Percentiles rank a stretch among this genome's conserved stretches.
Conservation (phyloP, 2,888 invertebrate species). For the Euproctis similis region DNA sequence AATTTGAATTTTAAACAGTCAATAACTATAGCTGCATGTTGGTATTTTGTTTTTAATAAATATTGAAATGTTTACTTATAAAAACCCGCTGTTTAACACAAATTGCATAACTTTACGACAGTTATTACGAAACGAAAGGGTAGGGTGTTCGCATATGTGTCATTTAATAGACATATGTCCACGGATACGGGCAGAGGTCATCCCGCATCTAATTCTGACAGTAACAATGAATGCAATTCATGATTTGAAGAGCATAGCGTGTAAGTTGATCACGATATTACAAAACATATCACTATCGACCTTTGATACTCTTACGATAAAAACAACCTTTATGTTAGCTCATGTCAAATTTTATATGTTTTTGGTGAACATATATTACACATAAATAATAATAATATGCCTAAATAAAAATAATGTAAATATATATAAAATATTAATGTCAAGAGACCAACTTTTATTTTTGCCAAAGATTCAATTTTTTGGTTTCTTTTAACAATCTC, state of each 20-base stretch:
- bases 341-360: constrained; percentile 1
- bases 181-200: constrained; percentile 41
- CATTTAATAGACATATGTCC: constrained; percentile 11
- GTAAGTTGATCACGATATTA: constrained; percentile 47
- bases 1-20: constrained; percentile 2
- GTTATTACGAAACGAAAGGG: neutral
- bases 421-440: too few relatives aligned
- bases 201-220: constrained; percentile 24
- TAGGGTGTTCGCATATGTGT: constrained; percentile 20
- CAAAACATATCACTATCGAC: constrained; percentile 41
- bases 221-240: constrained; percentile 56
- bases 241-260: constrained; percentile 31
- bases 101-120: constrained; percentile 1
- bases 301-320: constrained; percentile 34
- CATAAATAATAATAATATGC: too few relatives aligned
- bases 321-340: constrained; percentile 10
- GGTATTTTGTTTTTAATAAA: constrained; percentile 3
- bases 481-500: too few relatives aligned
- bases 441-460: too few relatives aligned
- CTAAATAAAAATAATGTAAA: too few relatives aligned
- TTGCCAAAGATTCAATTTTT: too few relatives aligned
- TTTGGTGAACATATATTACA: neutral
- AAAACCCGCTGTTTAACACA: neutral
- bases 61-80: neutral
- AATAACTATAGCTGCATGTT: neutral